These are phyloP conservation scores for Aphelenchoides avenae DNA, from an alignment of 1,140 invertebrate genomes.

Conservation along the genomic window DNA sequence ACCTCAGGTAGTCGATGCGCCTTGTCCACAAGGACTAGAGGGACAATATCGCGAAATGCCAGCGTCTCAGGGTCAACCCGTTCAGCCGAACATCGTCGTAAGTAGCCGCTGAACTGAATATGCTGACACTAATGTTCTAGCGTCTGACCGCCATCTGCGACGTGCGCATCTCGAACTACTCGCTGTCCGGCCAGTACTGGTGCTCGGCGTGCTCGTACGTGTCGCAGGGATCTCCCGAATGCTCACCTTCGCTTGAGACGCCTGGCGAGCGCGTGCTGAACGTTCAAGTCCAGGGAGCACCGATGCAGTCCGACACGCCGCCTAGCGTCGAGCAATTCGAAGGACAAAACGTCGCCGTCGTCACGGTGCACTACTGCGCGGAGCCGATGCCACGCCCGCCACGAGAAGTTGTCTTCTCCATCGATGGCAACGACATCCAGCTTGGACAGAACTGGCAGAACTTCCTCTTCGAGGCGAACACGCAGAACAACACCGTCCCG, in stretches of 20 bases:
- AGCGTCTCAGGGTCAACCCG: neutral
- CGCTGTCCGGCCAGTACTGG: conserved; percentile 57
- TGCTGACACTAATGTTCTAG: too few species aligned
- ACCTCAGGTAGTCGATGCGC: conserved; percentile 54
- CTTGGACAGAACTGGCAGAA: conserved; percentile 57
- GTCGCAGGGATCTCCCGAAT: conserved; percentile 54
- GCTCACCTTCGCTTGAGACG: conserved; percentile 51
- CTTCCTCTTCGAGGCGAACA: conserved; percentile 51
- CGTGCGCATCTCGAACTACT: conserved; percentile 53
- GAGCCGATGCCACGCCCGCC: conserved; percentile 54
- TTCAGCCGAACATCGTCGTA: too few species aligned
- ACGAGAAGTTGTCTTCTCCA: conserved; percentile 49
- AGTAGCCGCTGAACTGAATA: too few species aligned
- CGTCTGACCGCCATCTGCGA: conserved; percentile 41
- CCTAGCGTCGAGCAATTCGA: conserved; percentile 53
- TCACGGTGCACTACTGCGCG: conserved; percentile 56
- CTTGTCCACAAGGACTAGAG: conserved; percentile 49
- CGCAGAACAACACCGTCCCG: conserved; percentile 55
- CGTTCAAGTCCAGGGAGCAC: conserved; percentile 55
- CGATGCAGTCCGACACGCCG: conserved; percentile 49
- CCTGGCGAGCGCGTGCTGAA: conserved; percentile 45
- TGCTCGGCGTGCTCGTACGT: conserved; percentile 58
- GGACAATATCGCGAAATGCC: conserved; percentile 42
- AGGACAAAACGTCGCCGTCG: conserved; percentile 41
- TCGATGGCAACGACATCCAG: conserved; percentile 57